Base-by-base conservation (phyloP, 2,797 vertebrate genomes). In the Decapterus maruadsi region DNA sequence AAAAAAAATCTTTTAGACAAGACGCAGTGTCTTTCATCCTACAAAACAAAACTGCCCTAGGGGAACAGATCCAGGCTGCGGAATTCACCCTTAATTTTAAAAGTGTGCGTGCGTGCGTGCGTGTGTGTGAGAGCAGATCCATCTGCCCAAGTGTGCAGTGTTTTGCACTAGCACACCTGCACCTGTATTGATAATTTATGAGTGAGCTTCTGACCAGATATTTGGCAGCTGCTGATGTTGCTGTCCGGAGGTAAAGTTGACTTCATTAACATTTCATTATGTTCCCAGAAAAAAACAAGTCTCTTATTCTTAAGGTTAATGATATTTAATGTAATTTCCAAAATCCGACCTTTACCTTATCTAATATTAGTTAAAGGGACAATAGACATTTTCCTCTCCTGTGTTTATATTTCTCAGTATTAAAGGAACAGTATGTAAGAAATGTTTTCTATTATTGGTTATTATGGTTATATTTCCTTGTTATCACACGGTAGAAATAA, bases 221-320 rank as follows among this genome's bases (percentile, higher is more conserved):
- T 34, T 51, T 34, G 57, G 45, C 68, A 74, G 80, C 61, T 26
- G 77, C 75, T 62, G 20, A 38, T 51, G 60, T n/a, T 22, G 34
- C 22, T 22, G 57, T 50, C 36, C 43, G 0, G 7, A 63, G 48
- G 17, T 36, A 6, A 67, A 67, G 48, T 48, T 11, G 9, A 61
- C 72, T 82, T 78, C 64, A 77, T 86, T 56, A 77, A 40, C 59
- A 65, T 80, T 82, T 84, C 31, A 72, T 77, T 1, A 16, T 0
- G 19, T 48, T 71, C 48, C 48, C 68, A 1, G 65, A 38, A 16
- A 43, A 58, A 45, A 60, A 62, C 3, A 8, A 43, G 31, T 73
- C 40, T 68, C 55, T 61, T 48, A 57, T 53, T 78, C 69, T 72
- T 20, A 58, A 22, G 13, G 53, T 63, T 43, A 64, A 65, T 36